Evolutionary conservation across 2,888 invertebrate genomes (phyloP), one percentile per base, ranked within the genome.

Genomic region (Anthrax anthrax): DNA sequence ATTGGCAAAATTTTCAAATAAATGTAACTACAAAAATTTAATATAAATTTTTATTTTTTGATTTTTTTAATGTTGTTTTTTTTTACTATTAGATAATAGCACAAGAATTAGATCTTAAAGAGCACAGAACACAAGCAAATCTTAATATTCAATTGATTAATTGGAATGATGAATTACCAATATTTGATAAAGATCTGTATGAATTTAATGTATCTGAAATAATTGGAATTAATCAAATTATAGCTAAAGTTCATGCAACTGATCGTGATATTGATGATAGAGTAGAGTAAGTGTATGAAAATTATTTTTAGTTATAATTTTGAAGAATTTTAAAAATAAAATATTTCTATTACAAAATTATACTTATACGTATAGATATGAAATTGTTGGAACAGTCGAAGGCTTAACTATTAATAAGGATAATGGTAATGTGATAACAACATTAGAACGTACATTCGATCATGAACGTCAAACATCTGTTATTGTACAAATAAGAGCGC

Each of bases 161-260:
- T 64, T 74, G 75, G 70, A 85, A 84, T 61, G 84, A 85, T 58
- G 82, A 83, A 60, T 56, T 67, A 51, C 85, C 85, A 1, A 72
- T 71, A 51, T 84, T 84, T 60, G 57, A 61, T 8, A 48, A 62
- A 4, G 54, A 57, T 14, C 59, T 62, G 5, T 62, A 66, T 34
- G 66, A 57, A 1, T 70, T 69, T 1, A 53, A 61, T 6, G 66
- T 77, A 45, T 60, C 72, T 14, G 84, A 84, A 66, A 77, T 75
- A 17, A 72, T 73, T 27, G 65, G 63, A 1, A 63, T 57, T 3
- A 73, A 71, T 3, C 67, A 63, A 50, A 49, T 52, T 5, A 70
- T 84, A n/a, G 71, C 64, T 2, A 71, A 59, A 2, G 66, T 82
- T 5, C 52, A 55, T 8, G 84, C 84, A 0, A 60, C 57, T 1